Evolutionary conservation across 1,140 invertebrate species (phyloP).

Genomic region (Metaphire vulgaris): DNA sequence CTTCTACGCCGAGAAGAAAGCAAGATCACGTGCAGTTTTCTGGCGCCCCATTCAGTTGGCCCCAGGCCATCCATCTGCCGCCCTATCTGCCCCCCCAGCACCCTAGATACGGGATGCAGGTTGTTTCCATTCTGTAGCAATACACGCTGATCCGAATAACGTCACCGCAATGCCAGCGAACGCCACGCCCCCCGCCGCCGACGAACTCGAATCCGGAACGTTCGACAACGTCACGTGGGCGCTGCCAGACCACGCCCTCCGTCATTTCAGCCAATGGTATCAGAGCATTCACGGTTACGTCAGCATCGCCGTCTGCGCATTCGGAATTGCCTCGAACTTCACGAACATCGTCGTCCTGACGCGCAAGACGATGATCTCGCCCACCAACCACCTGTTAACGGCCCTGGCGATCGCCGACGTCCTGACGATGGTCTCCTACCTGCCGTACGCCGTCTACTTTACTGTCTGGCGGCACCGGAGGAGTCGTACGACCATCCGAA

Average conservation of each 20-base stretch:
- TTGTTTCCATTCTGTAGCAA: too few species aligned
- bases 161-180: background rate
- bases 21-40: too few species aligned
- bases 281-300: conserved; percentile 62
- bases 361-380: conserved; percentile 70
- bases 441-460: conserved; percentile 69
- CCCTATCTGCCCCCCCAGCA: too few species aligned
- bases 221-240: background rate
- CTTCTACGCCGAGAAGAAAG: too few species aligned
- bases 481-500: background rate
- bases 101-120: too few species aligned
- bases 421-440: conserved; percentile 78
- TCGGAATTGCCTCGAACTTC: conserved; percentile 78
- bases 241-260: conserved; percentile 31
- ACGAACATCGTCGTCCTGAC: conserved; percentile 83
- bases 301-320: conserved; percentile 69
- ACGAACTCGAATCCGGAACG: too few species aligned
- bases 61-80: too few species aligned
- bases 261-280: conserved; percentile 42
- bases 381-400: conserved; percentile 78
- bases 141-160: too few species aligned
- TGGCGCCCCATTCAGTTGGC: too few species aligned
- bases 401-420: conserved; percentile 75
- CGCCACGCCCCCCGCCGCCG: too few species aligned
- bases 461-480: conserved; percentile 33